A percentile compares a stretch with the other conserved stretches of the same genome.
Evolutionary conservation across 2,888 invertebrate genomes (phyloP).

Genomic region (Melanchra persicariae): DNA sequence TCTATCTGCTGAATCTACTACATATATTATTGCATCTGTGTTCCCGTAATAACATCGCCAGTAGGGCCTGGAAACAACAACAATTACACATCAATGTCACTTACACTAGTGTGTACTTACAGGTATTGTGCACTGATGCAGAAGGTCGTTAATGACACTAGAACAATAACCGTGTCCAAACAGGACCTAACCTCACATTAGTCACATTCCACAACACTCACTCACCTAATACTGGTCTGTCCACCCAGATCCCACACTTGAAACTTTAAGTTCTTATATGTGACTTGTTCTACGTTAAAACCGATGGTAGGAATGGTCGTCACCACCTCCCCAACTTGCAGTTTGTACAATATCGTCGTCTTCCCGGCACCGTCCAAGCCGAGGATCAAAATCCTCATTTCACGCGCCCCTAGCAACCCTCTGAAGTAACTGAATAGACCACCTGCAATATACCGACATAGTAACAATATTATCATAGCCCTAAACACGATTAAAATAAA

Average conservation of each 20-base stretch:
- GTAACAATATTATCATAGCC: slow-evolving; percentile 41
- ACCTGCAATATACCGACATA: slow-evolving; percentile 91
- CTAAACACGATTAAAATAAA: slow-evolving; percentile 59
- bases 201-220: slow-evolving; percentile 60
- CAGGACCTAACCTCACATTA: slow-evolving; percentile 68
- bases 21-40: slow-evolving; percentile 99
- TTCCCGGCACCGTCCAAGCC: slow-evolving; percentile 99
- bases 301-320: slow-evolving; percentile 99
- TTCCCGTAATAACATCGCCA: slow-evolving; percentile 99
- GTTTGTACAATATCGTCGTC: slow-evolving; percentile 99
- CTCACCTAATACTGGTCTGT: slow-evolving; percentile 99
- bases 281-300: slow-evolving; percentile 99
- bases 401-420: slow-evolving; percentile 98
- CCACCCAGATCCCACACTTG: slow-evolving; percentile 99
- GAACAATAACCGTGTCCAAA: slow-evolving; percentile 52
- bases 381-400: slow-evolving; percentile 99
- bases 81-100: slow-evolving; percentile 21
- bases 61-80: slow-evolving; percentile 95
- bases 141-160: slow-evolving; percentile 40
- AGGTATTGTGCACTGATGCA: slow-evolving; percentile 12
- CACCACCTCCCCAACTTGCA: slow-evolving; percentile 99
- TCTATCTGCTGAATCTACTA: slow-evolving; percentile 99
- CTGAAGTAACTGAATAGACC: slow-evolving; percentile 99
- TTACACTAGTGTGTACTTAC: slow-evolving; percentile 3
- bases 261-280: slow-evolving; percentile 99